phyloP scores from a whole-genome alignment of 2,797 vertebrate genomes.

The Tapera naevia region DNA sequence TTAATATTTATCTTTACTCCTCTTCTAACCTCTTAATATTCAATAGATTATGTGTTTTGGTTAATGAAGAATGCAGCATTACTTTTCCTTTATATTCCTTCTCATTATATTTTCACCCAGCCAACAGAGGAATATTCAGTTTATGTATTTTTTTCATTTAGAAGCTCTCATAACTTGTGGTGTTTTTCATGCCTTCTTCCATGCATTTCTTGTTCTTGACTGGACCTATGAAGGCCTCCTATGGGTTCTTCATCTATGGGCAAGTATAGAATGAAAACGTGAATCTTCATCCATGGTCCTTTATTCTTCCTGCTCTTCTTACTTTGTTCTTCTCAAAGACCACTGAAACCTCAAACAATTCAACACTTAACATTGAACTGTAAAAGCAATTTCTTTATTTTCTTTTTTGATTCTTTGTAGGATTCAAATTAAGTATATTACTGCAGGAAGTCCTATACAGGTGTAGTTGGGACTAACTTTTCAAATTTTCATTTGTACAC shows the following conservation, averaged over 20 bases:
- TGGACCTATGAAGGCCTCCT: neutral
- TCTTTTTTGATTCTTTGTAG: neutral
- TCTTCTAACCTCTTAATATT: conserved; percentile 5
- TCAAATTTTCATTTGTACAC: neutral
- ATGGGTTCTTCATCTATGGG: neutral
- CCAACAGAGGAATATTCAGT: neutral
- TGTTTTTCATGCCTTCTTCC: neutral
- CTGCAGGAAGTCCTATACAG: neutral
- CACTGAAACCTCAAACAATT: neutral
- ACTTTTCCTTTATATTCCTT: neutral
- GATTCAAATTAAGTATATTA: neutral
- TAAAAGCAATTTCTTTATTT: neutral
- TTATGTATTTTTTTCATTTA: neutral
- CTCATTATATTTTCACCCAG: neutral
- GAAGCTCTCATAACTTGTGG: neutral
- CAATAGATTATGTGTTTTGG: conserved; percentile 5
- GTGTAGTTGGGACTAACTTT: neutral
- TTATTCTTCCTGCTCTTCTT: neutral
- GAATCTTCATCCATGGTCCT: neutral
- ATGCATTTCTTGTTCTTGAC: neutral
- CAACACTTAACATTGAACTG: neutral
- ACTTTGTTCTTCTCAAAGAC: neutral
- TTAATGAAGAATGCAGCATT: neutral
- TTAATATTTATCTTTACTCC: conserved; percentile 10
- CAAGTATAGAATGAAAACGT: neutral